A percentile compares a stretch with the other conserved stretches of the same genome.
Evolutionary conservation across 2,797 vertebrate species (phyloP).

Genomic region (Vultur gryphus): DNA sequence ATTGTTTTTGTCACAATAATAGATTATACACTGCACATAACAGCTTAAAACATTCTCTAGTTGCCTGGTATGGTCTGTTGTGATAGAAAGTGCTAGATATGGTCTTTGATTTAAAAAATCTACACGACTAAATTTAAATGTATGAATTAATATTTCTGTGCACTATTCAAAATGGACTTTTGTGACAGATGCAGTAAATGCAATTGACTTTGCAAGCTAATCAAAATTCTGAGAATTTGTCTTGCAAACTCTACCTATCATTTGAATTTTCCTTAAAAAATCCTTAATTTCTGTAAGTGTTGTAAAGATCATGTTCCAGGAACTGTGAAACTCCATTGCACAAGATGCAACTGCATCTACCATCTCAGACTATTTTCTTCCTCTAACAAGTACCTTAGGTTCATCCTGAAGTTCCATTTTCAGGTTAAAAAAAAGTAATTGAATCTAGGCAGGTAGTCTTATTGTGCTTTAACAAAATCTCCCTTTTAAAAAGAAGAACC

Average conservation of each 20-base stretch:
- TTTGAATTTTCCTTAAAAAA: neutral
- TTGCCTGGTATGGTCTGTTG: neutral
- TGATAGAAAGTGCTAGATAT: neutral
- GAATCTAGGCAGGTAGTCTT: neutral
- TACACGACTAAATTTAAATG: neutral
- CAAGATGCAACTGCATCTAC: neutral
- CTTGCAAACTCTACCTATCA: neutral
- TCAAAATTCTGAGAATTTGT: neutral
- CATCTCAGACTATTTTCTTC: neutral
- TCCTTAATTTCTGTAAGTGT: too few relatives aligned
- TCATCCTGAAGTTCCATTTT: neutral
- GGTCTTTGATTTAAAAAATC: neutral
- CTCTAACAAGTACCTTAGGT: neutral
- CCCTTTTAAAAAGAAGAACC: neutral
- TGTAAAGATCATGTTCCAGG: neutral
- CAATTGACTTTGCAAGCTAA: neutral
- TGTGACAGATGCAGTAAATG: neutral
- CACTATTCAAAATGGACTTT: neutral
- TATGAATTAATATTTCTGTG: neutral
- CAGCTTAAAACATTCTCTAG: neutral
- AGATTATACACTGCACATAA: neutral
- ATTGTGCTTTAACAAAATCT: neutral
- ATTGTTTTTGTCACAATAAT: neutral
- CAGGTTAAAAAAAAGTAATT: neutral
- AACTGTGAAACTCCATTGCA: neutral